Base-by-base conservation (phyloP, 2,797 vertebrate species). In the Sternotherus odoratus region DNA sequence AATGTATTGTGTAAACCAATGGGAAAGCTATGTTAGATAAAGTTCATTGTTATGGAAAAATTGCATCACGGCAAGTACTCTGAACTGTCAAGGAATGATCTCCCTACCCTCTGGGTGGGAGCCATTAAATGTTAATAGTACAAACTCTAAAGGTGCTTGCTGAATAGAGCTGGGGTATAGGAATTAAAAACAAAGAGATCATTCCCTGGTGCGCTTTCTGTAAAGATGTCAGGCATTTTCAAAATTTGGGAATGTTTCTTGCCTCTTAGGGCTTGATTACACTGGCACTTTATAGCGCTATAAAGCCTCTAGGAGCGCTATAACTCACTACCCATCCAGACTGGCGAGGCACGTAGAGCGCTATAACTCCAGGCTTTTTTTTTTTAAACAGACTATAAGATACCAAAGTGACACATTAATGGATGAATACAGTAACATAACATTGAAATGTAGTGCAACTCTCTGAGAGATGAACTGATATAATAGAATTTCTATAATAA, bases 11-110 rank as follows among this genome's bases (percentile, higher is more conserved):
- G 87, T 81, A 83, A 91, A 85, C 53, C 69, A 96, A 77, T 80
- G 77, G 51, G 63, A 24, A 86, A 66, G 28, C 36, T 69, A 0
- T 80, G 78, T 88, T 84, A 50, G 85, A 21, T 13, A 56, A 75
- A 9, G 60, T 86, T 74, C 26, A 16, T 78, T 91, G 86, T 36
- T 86, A 26, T 21, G 63, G 63, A 77, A 26, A 77, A 95, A 84
- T 16, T 82, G 78, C 92, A 88, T n/a, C 63, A 39, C 90, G 90
- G 80, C 75, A 93, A 83, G 83, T 83, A 16, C 66, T 17, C 21
- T 60, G n/a, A 69, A 69, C 66, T 46, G n/a, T 75, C 43, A 28
- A 28, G 24, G 43, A 75, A 28, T 48, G 43, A 46, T 48, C 26
- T 24, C 12, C 28, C 39, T 24, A 6, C 12, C 23, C 13, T 8